Conservation (phyloP, 2,888 invertebrate genomes). For the Caradrina kadenii region DNA sequence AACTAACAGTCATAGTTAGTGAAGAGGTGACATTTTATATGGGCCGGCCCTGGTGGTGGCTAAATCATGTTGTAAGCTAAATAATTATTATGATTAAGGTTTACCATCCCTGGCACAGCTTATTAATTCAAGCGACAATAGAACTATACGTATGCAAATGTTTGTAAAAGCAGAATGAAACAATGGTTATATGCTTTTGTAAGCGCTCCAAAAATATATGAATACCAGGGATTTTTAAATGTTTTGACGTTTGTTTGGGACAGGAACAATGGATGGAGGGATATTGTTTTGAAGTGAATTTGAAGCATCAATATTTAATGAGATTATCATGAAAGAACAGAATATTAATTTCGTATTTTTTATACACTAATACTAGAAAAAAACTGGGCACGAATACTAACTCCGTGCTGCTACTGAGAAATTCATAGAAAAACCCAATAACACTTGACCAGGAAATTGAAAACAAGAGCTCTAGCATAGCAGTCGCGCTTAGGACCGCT, state of each 20-base stretch:
- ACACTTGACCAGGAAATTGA: too few species aligned
- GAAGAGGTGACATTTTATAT: too few species aligned
- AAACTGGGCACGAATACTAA: too few species aligned
- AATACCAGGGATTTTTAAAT: constrained; percentile 28
- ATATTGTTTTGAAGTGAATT: constrained; percentile 17
- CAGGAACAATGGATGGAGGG: constrained; percentile 2
- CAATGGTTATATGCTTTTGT: constrained; percentile 25
- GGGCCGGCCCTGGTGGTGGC: too few species aligned
- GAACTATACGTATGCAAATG: constrained; percentile 48
- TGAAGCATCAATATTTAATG: constrained; percentile 35
- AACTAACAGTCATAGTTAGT: too few species aligned
- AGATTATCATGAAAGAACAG: constrained; percentile 37
- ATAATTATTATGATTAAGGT: not conserved
- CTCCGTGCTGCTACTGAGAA: too few species aligned
- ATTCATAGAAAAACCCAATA: too few species aligned
- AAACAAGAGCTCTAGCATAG: too few species aligned
- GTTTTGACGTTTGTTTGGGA: constrained; percentile 10
- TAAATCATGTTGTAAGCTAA: too few species aligned
- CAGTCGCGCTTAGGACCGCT: too few species aligned
- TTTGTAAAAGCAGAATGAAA: constrained; percentile 19
- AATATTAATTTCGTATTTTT: not conserved
- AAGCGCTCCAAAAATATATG: constrained; percentile 23
- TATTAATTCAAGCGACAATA: constrained; percentile 43
- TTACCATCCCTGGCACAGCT: constrained; percentile 10
- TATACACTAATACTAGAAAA: too few species aligned